phyloP scores from a whole-genome alignment of 1,140 invertebrate species.

The Anoplophora glabripennis region DNA sequence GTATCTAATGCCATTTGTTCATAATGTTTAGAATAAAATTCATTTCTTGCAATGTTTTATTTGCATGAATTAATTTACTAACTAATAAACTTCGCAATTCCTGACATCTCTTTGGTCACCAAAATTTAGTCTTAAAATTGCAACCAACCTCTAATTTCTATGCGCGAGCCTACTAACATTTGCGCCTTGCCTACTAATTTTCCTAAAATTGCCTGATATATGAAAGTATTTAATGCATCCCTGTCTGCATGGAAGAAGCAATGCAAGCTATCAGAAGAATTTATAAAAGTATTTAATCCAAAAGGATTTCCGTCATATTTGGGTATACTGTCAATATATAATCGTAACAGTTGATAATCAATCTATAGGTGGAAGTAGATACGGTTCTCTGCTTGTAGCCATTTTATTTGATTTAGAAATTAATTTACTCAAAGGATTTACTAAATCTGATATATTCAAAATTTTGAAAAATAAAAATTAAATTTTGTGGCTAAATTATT shows the following conservation, averaged over 20 bases:
- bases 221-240: conserved; percentile 3
- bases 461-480: too few relatives aligned
- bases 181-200: conserved; percentile 19
- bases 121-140: conserved; percentile 10
- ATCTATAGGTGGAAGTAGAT: conserved; percentile 1
- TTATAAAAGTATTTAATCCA: conserved; percentile 20
- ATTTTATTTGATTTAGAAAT: too few relatives aligned
- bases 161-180: conserved; percentile 13
- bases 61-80: conserved; percentile 7
- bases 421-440: too few relatives aligned
- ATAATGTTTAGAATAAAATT: conserved; percentile 5
- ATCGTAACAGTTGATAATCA: conserved; percentile 19
- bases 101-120: conserved; percentile 18
- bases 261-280: conserved; percentile 11
- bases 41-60: not conserved
- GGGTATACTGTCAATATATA: conserved; percentile 19
- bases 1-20: conserved; percentile 11
- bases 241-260: conserved; percentile 4
- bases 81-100: conserved; percentile 6
- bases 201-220: conserved; percentile 19
- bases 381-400: too few relatives aligned
- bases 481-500: too few relatives aligned
- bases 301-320: conserved; percentile 20
- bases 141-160: conserved; percentile 16
- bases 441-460: too few relatives aligned